Evolutionary conservation across 2,888 invertebrate species (phyloP).

Genomic region (Acrobasis suavella): DNA sequence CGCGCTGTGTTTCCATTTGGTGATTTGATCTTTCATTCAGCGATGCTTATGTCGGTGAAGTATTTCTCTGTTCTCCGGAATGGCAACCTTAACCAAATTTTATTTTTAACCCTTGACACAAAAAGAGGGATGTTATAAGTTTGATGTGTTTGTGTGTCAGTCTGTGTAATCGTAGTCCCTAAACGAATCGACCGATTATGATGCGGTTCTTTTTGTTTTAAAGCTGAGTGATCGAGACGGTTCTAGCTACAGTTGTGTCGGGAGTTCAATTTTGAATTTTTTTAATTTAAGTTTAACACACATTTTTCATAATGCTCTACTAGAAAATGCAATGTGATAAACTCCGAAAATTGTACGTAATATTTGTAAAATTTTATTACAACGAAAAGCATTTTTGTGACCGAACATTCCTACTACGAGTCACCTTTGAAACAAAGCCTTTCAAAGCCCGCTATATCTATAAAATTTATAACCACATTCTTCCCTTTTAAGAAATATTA

Average conservation of each 20-base stretch:
- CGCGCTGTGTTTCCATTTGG: neutral
- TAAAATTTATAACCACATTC: conserved; percentile 38
- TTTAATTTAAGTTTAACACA: no score
- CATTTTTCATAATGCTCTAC: neutral
- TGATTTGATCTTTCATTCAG: neutral
- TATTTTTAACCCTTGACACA: no score
- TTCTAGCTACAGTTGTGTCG: no score
- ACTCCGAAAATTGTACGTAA: conserved; percentile 27
- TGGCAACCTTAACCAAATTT: no score
- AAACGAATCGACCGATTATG: no score
- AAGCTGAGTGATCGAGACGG: no score
- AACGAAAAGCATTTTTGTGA: conserved; percentile 36
- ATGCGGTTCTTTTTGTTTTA: no score
- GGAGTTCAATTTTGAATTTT: no score
- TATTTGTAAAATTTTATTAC: conserved; percentile 30
- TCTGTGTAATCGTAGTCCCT: no score
- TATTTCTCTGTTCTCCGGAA: no score
- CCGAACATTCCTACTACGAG: conserved; percentile 31
- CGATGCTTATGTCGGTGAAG: neutral
- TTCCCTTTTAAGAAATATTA: conserved; percentile 31
- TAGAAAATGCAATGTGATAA: neutral
- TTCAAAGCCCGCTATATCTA: conserved; percentile 27
- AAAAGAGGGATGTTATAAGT: no score
- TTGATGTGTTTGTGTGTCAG: no score
- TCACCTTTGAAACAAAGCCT: conserved; percentile 34